A percentile compares a stretch with the other conserved stretches of the same genome.
Evolutionary conservation across 1,140 invertebrate genomes (phyloP).

Genomic region (Aricia agestis): DNA sequence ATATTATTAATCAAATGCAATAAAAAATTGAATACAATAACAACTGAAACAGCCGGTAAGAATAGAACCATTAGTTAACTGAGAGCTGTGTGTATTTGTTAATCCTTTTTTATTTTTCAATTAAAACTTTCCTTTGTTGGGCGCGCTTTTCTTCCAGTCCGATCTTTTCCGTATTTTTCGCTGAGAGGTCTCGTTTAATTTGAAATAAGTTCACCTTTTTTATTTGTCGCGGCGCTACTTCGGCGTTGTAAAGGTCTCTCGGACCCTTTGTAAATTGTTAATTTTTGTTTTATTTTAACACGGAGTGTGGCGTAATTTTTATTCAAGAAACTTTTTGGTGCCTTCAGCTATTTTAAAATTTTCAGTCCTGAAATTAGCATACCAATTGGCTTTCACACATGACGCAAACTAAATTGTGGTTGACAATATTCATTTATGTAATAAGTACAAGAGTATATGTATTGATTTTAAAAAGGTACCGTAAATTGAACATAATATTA

Average conservation of each 20-base stretch:
- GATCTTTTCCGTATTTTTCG: conserved; percentile 9
- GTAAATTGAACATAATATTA: too few relatives aligned
- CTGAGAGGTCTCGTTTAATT: conserved; percentile 20
- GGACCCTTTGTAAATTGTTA: neutral
- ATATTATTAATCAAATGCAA: neutral
- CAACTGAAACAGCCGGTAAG: neutral
- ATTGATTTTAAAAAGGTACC: too few relatives aligned
- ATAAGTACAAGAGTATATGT: too few relatives aligned
- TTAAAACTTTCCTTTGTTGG: conserved; percentile 13
- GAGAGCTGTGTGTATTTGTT: conserved; percentile 13
- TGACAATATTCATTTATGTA: too few relatives aligned
- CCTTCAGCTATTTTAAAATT: neutral
- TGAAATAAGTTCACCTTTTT: conserved; percentile 20
- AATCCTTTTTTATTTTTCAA: conserved; percentile 13
- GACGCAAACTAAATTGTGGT: too few relatives aligned
- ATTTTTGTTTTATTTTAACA: conserved; percentile 4
- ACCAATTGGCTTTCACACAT: too few relatives aligned
- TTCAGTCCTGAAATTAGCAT: neutral
- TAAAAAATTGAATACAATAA: neutral
- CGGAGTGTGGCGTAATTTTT: neutral
- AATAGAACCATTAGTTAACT: neutral
- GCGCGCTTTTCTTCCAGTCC: conserved; percentile 6
- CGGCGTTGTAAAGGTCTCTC: neutral
- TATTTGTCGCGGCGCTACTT: neutral
- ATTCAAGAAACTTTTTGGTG: neutral